Conservation (phyloP, 2,797 vertebrate species). For the Gymnopithys bicolor region DNA sequence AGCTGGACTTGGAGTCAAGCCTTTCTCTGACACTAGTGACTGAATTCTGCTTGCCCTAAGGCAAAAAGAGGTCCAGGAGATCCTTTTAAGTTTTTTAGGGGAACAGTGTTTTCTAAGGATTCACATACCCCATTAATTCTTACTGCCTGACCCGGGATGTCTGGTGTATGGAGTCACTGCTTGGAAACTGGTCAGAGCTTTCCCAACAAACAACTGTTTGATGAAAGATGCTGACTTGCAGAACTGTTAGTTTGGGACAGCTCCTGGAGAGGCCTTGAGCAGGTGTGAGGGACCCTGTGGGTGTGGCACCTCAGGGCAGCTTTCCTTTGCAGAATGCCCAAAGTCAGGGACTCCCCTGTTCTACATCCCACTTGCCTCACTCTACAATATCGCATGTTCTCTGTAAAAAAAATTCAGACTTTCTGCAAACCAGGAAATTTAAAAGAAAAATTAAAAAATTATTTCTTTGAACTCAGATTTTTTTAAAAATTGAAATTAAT, state of each 20-base stretch:
- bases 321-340: background rate
- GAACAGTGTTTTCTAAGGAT: background rate
- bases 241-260: background rate
- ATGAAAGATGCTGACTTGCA: background rate
- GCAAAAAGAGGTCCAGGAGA: background rate
- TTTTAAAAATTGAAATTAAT: background rate
- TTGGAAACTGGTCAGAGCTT: slow-evolving; percentile 7
- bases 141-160: background rate
- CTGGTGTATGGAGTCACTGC: background rate
- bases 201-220: background rate
- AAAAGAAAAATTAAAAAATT: background rate
- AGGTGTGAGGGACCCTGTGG: background rate
- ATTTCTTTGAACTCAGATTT: background rate
- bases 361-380: background rate
- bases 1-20: background rate
- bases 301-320: background rate
- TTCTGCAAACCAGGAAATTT: background rate
- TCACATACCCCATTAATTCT: background rate
- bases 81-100: background rate
- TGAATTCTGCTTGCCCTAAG: background rate
- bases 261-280: background rate
- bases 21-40: background rate
- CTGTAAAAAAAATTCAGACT: background rate
- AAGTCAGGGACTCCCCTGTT: background rate
- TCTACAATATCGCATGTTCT: background rate